Conservation (phyloP, 2,888 invertebrate genomes). For the Rotaria macrura region DNA sequence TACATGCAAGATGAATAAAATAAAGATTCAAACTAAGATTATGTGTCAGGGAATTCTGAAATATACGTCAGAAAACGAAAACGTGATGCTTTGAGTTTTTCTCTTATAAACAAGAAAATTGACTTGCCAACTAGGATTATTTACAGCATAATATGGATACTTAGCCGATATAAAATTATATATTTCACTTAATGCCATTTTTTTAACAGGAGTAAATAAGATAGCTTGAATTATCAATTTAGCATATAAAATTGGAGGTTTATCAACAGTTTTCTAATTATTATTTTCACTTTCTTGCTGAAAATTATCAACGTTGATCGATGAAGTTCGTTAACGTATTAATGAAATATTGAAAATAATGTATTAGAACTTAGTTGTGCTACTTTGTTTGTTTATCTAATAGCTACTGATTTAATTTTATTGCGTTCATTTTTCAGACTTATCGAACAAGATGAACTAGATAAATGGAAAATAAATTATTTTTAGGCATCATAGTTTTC, state of each 20-base stretch:
- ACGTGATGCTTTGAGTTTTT: too few species aligned
- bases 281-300: neutral
- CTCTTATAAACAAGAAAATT: neutral
- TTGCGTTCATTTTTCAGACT: neutral
- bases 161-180: conserved; percentile 96
- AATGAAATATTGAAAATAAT: neutral
- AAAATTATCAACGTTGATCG: neutral
- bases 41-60: conserved; percentile 57
- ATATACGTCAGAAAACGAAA: neutral
- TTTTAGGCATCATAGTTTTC: too few species aligned
- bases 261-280: neutral
- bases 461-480: neutral
- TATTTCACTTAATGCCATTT: conserved; percentile 87
- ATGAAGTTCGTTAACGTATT: neutral
- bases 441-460: neutral
- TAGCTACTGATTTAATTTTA: neutral
- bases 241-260: conserved; percentile 79
- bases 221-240: conserved; percentile 95
- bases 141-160: conserved; percentile 93
- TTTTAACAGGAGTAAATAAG: conserved; percentile 82
- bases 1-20: conserved; percentile 74
- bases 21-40: conserved; percentile 60
- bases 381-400: neutral
- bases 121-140: conserved; percentile 91
- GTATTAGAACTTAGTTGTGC: too few species aligned